Evolutionary conservation across 1,140 invertebrate species (phyloP).

Genomic region (Phymastichus coffea): DNA sequence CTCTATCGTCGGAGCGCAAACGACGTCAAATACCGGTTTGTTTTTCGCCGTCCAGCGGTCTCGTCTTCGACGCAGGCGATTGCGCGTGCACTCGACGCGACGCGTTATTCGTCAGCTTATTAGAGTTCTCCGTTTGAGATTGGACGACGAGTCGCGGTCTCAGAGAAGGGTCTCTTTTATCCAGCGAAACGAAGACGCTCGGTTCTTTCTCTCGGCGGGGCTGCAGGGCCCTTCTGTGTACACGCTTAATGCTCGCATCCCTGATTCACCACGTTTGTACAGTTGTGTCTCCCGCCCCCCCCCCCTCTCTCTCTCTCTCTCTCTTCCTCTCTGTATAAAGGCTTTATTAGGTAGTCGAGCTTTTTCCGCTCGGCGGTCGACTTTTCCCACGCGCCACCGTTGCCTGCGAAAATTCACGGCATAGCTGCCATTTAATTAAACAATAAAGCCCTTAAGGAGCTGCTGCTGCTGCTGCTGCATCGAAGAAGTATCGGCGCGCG

Average conservation of each 20-base stretch:
- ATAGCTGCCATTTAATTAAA: conserved; percentile 2
- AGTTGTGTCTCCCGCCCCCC: neutral
- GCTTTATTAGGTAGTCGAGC: neutral
- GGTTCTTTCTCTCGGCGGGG: no score
- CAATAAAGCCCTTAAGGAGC: conserved; percentile 4
- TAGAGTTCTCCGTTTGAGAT: no score
- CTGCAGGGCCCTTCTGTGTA: no score
- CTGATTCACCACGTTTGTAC: neutral
- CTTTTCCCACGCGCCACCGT: neutral
- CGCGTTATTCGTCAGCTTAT: no score
- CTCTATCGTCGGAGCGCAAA: conserved; percentile 8
- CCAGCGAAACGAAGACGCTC: no score
- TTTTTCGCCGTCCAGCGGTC: no score
- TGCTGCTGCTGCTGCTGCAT: no score
- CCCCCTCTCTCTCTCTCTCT: conserved; percentile 7
- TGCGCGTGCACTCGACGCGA: neutral
- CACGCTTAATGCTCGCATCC: neutral
- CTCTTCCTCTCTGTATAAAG: conserved; percentile 15
- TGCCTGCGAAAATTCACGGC: neutral
- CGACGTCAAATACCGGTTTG: no score
- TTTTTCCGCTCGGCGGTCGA: neutral
- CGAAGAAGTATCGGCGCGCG: neutral
- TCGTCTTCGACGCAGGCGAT: no score
- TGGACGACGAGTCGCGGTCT: conserved; percentile 21
- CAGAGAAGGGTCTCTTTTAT: no score